Evolutionary conservation across 2,797 vertebrate genomes (phyloP).

Genomic region (Cryptoprocta ferox): DNA sequence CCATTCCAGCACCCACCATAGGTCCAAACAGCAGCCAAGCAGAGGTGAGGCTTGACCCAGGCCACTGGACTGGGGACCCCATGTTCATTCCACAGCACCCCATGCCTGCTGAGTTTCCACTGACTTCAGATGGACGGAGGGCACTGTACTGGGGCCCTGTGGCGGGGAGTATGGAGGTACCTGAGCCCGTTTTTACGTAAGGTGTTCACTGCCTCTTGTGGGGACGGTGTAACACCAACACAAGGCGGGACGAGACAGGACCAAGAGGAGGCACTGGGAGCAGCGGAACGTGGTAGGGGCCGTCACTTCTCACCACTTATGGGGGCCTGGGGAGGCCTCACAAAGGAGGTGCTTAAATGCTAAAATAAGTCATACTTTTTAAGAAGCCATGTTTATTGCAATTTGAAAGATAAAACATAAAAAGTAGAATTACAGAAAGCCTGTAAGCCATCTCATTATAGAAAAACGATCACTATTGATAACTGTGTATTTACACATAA

Average conservation of each 20-base stretch:
- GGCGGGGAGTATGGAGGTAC: fast-evolving
- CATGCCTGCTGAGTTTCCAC: fast-evolving
- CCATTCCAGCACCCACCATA: not conserved
- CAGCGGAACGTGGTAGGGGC: fast-evolving
- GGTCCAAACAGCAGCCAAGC: not conserved
- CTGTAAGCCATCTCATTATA: not conserved
- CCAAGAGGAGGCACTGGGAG: not conserved
- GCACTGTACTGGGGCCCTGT: not conserved
- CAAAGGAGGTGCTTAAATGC: not conserved
- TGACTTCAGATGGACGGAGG: not conserved
- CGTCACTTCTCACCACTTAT: not conserved
- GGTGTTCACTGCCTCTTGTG: not conserved
- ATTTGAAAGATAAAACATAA: not conserved
- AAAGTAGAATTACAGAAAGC: not conserved
- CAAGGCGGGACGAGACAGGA: not conserved
- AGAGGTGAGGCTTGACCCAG: not conserved
- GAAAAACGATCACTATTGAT: not conserved
- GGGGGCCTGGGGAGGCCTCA: not conserved
- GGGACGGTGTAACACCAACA: not conserved
- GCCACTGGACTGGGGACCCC: too few relatives aligned
- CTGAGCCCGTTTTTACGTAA: not conserved
- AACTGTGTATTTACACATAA: not conserved
- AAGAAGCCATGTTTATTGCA: not conserved
- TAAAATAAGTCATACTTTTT: not conserved
- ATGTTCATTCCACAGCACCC: fast-evolving